These are phyloP conservation scores for Arion vulgaris DNA, from an alignment of 1,140 invertebrate species.

Conservation along the genomic window DNA sequence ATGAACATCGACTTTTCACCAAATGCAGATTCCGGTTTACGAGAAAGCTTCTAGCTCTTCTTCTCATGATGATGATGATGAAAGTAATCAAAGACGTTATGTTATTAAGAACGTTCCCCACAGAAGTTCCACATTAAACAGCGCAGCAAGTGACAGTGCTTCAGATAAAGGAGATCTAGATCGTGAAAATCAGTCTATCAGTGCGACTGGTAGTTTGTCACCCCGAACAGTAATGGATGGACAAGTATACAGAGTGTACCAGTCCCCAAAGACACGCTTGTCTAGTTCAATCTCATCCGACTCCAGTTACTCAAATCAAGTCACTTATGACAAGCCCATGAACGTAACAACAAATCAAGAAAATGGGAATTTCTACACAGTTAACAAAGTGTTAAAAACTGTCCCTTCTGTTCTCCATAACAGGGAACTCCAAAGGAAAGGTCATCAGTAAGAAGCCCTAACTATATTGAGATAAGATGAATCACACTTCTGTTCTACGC, in stretches of 20 bases:
- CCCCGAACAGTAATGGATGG: not conserved
- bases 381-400: not conserved
- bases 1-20: slow-evolving; percentile 34
- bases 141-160: not conserved
- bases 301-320: not conserved
- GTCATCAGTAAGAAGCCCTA: not conserved
- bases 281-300: not conserved
- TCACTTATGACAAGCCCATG: not conserved
- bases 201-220: not conserved
- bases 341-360: not conserved
- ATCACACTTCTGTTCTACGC: not conserved
- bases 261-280: not conserved
- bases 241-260: slow-evolving; percentile 5
- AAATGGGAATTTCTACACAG: not conserved
- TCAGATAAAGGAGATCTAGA: slow-evolving; percentile 18
- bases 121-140: not conserved
- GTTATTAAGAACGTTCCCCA: not conserved
- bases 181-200: not conserved
- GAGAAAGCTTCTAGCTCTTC: slow-evolving; percentile 11
- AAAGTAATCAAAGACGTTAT: not conserved
- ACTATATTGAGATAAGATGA: not conserved
- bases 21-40: not conserved
- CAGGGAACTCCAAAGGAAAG: not conserved
- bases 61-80: slow-evolving; percentile 20
- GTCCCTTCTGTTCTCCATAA: not conserved